Conservation (phyloP, 2,797 vertebrate species). For the Pangasius krempfi region DNA sequence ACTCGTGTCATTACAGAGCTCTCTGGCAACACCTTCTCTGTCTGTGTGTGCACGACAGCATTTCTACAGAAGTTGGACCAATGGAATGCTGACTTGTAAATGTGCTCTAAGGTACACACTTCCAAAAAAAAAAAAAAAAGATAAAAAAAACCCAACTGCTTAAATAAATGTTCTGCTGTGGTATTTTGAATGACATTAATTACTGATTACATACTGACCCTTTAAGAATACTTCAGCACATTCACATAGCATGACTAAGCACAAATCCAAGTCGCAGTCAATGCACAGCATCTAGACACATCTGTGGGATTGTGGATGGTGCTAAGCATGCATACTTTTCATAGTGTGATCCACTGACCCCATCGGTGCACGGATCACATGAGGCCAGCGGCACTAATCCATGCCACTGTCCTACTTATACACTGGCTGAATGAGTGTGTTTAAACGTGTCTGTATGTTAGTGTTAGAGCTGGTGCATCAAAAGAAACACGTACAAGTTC, state of each 20-base stretch:
- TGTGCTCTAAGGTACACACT: not conserved
- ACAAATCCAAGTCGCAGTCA: not conserved
- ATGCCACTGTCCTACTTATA: constrained; percentile 55
- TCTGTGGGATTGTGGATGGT: not conserved
- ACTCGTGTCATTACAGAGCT: constrained; percentile 65
- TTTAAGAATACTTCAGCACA: not conserved
- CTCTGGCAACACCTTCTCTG: constrained; percentile 58
- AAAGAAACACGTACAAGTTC: not conserved
- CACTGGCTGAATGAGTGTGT: constrained; percentile 2
- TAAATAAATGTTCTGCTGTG: not conserved
- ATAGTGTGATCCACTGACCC: constrained; percentile 66
- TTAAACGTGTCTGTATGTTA: not conserved
- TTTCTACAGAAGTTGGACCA: not conserved
- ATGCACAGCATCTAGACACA: not conserved
- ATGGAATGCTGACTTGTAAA: not conserved
- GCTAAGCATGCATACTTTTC: constrained; percentile 27
- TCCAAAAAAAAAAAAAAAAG: not conserved
- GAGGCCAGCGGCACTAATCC: constrained; percentile 63
- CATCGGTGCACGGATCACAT: constrained; percentile 52
- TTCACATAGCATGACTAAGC: not conserved
- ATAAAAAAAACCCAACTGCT: not conserved
- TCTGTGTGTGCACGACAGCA: no score
- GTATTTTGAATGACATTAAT: not conserved
- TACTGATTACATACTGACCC: not conserved
- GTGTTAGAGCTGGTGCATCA: not conserved